Conservation (phyloP, 2,113 vertebrate species). For the Actenoides lindsayi region DNA sequence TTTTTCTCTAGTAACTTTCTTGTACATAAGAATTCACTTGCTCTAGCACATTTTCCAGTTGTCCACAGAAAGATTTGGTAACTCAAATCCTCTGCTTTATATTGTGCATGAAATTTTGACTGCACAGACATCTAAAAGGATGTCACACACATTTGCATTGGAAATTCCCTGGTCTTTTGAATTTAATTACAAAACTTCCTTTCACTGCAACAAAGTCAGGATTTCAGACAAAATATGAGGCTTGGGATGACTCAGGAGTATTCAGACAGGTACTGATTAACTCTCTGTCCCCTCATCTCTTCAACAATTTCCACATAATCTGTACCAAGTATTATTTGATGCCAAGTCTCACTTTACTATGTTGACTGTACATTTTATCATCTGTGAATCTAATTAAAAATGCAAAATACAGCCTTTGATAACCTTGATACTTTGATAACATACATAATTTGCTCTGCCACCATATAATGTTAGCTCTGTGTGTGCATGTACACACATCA, state of each 20-base stretch:
- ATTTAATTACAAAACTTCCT: not conserved
- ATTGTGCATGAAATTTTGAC: not conserved
- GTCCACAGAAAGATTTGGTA: not conserved
- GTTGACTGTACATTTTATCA: not conserved
- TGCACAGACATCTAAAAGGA: not conserved
- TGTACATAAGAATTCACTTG: not conserved
- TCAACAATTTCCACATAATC: not conserved
- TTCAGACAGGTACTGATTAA: not conserved
- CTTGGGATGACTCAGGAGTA: not conserved
- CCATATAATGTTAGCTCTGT: not conserved
- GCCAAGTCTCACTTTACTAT: not conserved
- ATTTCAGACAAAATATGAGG: not conserved
- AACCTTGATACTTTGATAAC: not conserved
- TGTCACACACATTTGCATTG: not conserved
- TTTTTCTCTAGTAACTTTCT: not conserved
- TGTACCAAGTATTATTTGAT: not conserved
- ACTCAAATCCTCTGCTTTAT: not conserved
- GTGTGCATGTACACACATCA: not conserved
- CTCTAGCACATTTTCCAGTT: not conserved
- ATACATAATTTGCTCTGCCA: not conserved
- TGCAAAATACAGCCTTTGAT: not conserved
- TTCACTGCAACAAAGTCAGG: not conserved
- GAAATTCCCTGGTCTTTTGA: not conserved
- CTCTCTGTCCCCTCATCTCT: not conserved
- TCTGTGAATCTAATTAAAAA: not conserved